These are phyloP conservation scores for Blastobasis lacticolella DNA, from an alignment of 2,888 invertebrate genomes.

Conservation along the genomic window DNA sequence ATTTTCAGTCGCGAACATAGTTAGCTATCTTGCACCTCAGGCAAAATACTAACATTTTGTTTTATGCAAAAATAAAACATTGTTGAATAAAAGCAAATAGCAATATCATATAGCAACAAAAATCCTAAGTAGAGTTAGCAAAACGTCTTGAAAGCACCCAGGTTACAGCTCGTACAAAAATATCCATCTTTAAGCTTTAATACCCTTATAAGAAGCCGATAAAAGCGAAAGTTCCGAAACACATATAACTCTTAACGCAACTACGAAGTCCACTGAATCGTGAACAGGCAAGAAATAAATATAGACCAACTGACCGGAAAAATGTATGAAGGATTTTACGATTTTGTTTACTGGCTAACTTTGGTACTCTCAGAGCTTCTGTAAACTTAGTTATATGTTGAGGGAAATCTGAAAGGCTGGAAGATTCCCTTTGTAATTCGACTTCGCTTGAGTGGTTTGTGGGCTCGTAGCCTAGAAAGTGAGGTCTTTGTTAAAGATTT, in stretches of 20 bases:
- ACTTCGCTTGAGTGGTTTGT: too few species aligned
- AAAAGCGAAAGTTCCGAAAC: not conserved
- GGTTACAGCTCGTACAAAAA: not conserved
- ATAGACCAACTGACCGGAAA: slow-evolving; percentile 37
- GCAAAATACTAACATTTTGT: too few species aligned
- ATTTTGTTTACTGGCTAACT: slow-evolving; percentile 27
- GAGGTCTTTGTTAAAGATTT: too few species aligned
- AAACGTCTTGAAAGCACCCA: not conserved
- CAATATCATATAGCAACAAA: not conserved
- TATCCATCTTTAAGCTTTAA: not conserved
- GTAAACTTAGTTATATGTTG: too few species aligned
- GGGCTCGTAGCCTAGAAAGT: too few species aligned
- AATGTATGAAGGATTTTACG: slow-evolving; percentile 31
- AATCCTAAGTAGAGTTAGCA: not conserved
- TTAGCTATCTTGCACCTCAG: too few species aligned
- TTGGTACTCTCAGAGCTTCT: too few species aligned
- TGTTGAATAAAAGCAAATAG: not conserved
- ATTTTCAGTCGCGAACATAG: too few species aligned
- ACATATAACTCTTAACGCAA: slow-evolving; percentile 1
- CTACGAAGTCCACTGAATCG: slow-evolving; percentile 6
- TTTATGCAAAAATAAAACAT: too few species aligned
- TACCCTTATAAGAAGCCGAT: too few species aligned
- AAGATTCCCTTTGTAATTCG: too few species aligned
- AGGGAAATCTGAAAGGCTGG: too few species aligned
- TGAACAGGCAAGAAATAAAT: slow-evolving; percentile 20